These are phyloP conservation scores for Gymnogyps californianus DNA, from an alignment of 2,113 vertebrate genomes.

Conservation along the genomic window DNA sequence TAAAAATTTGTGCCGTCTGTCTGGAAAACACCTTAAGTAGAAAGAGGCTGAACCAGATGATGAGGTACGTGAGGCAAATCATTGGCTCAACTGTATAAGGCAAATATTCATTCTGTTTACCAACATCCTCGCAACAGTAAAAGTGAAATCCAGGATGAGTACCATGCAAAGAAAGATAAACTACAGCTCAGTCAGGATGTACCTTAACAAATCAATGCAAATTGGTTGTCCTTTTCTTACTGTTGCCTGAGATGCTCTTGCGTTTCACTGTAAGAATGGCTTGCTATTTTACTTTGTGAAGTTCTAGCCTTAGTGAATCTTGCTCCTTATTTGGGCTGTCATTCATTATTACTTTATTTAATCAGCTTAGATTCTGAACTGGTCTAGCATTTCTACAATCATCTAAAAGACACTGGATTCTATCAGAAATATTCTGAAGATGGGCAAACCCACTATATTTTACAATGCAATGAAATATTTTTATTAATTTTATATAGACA, in stretches of 20 bases:
- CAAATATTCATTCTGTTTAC: not conserved
- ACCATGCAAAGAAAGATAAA: not conserved
- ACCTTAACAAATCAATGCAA: not conserved
- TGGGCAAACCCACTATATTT: not conserved
- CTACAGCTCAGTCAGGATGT: not conserved
- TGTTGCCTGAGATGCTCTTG: not conserved
- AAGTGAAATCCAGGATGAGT: not conserved
- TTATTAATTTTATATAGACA: not conserved
- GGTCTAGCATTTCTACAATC: not conserved
- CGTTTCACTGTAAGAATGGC: not conserved
- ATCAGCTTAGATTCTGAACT: not conserved
- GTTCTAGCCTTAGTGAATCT: not conserved
- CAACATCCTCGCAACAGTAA: not conserved
- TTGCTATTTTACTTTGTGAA: not conserved
- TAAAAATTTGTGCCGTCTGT: not conserved
- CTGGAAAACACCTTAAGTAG: not conserved
- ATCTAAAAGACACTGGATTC: not conserved
- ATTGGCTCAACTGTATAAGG: not conserved
- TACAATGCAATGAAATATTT: not conserved
- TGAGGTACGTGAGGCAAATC: not conserved
- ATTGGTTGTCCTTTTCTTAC: not conserved
- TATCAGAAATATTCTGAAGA: not conserved
- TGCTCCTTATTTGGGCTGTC: not conserved
- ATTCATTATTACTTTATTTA: not conserved
- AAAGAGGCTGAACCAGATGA: not conserved